These are phyloP conservation scores for Tetrapedia diversipes DNA, from an alignment of 2,888 invertebrate species.

Conservation along the genomic window DNA sequence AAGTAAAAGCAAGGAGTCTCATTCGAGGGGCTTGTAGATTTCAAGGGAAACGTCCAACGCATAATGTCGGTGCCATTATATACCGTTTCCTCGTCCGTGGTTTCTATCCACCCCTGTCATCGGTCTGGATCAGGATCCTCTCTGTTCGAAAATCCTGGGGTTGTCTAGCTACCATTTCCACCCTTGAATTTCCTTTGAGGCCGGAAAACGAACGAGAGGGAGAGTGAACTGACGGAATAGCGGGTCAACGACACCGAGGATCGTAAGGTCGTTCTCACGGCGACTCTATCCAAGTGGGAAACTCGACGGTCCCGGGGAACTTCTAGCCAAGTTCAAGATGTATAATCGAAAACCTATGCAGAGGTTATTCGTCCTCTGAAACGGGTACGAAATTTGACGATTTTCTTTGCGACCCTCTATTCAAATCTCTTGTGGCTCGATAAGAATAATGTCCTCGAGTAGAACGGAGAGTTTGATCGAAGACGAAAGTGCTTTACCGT, in stretches of 20 bases:
- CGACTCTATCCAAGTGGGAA: constrained; percentile 33
- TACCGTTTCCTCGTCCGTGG: background rate
- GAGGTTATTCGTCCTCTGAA: constrained; percentile 3
- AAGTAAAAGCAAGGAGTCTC: background rate
- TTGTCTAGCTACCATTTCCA: constrained; percentile 14
- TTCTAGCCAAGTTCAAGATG: constrained; percentile 13
- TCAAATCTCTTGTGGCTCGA: too few relatives aligned
- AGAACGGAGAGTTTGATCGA: too few relatives aligned
- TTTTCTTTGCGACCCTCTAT: too few relatives aligned
- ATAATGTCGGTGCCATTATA: constrained; percentile 26
- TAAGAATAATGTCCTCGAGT: too few relatives aligned
- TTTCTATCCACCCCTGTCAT: constrained; percentile 21
- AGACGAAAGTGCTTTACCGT: background rate
- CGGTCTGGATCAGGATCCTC: constrained; percentile 44
- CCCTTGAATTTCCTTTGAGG: constrained; percentile 27
- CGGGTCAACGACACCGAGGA: constrained; percentile 50
- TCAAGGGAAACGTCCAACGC: constrained; percentile 3
- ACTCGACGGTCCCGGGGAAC: constrained; percentile 3
- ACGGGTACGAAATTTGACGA: too few relatives aligned
- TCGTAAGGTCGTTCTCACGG: constrained; percentile 36
- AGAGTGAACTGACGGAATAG: constrained; percentile 58
- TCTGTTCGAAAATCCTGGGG: constrained; percentile 44
- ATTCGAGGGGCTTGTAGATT: background rate
- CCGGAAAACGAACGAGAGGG: constrained; percentile 54
- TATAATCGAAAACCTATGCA: constrained; percentile 4